Percentiles rank a stretch among this genome's conserved stretches.
Conservation (phyloP, 1,140 invertebrate genomes). For the Drosophila rufa region DNA sequence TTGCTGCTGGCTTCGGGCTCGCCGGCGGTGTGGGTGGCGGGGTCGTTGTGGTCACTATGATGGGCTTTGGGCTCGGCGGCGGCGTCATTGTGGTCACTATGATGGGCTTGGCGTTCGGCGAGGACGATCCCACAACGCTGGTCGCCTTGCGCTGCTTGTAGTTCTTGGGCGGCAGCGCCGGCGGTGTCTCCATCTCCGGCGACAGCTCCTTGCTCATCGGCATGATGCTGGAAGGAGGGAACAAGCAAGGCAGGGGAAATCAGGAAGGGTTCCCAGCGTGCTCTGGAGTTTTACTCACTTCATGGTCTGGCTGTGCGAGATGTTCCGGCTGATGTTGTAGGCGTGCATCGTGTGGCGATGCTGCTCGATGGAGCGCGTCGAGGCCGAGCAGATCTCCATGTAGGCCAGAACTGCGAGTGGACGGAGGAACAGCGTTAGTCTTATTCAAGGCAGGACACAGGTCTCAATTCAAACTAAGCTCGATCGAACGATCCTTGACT, state of each 20-base stretch:
- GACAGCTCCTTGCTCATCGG: slow-evolving; percentile 72
- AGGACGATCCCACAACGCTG: slow-evolving; percentile 30
- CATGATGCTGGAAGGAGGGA: slow-evolving; percentile 54
- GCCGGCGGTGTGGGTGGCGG: slow-evolving; percentile 11
- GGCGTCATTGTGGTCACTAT: slow-evolving; percentile 22
- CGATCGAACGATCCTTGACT: slow-evolving; percentile 37
- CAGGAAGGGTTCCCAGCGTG: background rate
- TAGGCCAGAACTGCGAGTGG: slow-evolving; percentile 94
- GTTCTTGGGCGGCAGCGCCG: slow-evolving; percentile 92
- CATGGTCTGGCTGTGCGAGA: slow-evolving; percentile 84
- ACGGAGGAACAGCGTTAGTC: background rate
- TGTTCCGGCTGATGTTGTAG: slow-evolving; percentile 88
- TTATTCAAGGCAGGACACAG: background rate
- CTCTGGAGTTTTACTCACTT: slow-evolving; percentile 61
- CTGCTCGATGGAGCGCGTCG: slow-evolving; percentile 86
- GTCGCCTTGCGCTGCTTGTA: slow-evolving; percentile 71
- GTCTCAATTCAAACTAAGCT: slow-evolving; percentile 27
- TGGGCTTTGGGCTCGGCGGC: slow-evolving; percentile 11
- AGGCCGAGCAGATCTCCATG: slow-evolving; percentile 96
- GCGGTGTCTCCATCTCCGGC: slow-evolving; percentile 87
- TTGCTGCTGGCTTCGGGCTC: background rate
- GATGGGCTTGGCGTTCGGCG: slow-evolving; percentile 73
- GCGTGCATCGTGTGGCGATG: slow-evolving; percentile 91
- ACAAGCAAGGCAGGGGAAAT: background rate
- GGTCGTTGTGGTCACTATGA: slow-evolving; percentile 15